A percentile compares a stretch with the other conserved stretches of the same genome.
phyloP scores from a whole-genome alignment of 2,113 vertebrate species.

The Semnornis frantzii region DNA sequence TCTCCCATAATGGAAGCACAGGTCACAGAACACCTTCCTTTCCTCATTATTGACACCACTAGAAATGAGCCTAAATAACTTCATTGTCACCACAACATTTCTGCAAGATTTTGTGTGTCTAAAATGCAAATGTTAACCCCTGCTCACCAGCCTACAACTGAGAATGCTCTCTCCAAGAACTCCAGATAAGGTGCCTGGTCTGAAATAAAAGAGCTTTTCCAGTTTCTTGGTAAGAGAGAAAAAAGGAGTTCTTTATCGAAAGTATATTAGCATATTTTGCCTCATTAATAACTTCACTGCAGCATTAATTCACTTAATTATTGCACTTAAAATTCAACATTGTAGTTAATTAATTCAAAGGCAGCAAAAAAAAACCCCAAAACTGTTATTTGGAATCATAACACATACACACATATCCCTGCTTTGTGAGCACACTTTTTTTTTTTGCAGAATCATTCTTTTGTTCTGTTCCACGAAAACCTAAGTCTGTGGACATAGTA shows the following conservation, averaged over 20 bases:
- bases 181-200: constrained; percentile 75
- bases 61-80: constrained; percentile 23
- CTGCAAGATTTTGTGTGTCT: constrained; percentile 41
- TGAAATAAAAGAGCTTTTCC: constrained; percentile 78
- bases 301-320: constrained; percentile 86
- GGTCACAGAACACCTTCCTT: constrained; percentile 35
- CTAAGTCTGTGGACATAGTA: constrained; percentile 20
- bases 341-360: constrained; percentile 80
- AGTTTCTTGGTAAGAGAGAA: constrained; percentile 73
- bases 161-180: constrained; percentile 70
- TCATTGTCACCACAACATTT: not conserved
- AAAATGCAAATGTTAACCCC: constrained; percentile 74
- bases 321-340: constrained; percentile 81
- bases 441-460: not conserved
- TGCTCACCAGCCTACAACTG: constrained; percentile 39
- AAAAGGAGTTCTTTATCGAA: constrained; percentile 77
- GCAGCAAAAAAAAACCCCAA: constrained; percentile 8
- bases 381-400: constrained; percentile 46
- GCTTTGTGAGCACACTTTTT: constrained; percentile 1
- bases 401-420: constrained; percentile 31
- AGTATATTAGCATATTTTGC: constrained; percentile 84
- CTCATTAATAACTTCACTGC: constrained; percentile 83
- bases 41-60: not conserved
- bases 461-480: constrained; percentile 11
- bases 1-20: constrained; percentile 3